Conservation (phyloP, 2,113 vertebrate species). For the Solenodon paradoxus region DNA sequence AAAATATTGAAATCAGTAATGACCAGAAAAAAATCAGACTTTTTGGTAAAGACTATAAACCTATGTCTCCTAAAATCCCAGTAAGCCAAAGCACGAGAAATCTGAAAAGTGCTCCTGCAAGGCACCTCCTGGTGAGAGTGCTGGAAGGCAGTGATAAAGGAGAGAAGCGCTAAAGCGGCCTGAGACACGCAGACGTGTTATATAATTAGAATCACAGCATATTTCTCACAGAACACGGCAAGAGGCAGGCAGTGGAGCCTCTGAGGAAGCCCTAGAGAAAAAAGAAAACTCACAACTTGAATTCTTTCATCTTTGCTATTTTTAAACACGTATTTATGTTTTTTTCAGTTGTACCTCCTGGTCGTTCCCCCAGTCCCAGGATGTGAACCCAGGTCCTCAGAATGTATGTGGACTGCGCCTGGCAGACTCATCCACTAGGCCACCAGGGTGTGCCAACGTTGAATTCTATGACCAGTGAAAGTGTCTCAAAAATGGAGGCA, state of each 20-base stretch:
- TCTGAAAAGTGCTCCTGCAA: background rate
- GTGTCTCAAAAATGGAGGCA: background rate
- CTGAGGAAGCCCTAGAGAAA: background rate
- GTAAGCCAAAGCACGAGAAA: background rate
- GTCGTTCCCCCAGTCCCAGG: too few species aligned
- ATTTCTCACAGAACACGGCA: background rate
- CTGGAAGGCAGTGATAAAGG: background rate
- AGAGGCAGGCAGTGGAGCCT: background rate
- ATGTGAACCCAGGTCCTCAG: too few species aligned
- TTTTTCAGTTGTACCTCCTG: too few species aligned
- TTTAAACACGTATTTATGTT: too few species aligned
- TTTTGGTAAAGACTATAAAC: background rate
- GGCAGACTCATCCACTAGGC: too few species aligned
- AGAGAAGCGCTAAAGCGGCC: background rate
- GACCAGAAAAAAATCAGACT: background rate
- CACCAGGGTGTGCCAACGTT: too few species aligned
- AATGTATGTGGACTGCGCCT: too few species aligned
- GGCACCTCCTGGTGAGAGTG: background rate
- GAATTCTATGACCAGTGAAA: background rate
- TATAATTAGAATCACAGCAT: background rate
- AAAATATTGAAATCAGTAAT: background rate
- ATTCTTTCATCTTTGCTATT: too few species aligned
- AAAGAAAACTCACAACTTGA: background rate
- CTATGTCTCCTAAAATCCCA: background rate
- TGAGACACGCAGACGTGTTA: background rate